Evolutionary conservation across 2,888 invertebrate species (phyloP), one percentile per base, ranked within the genome.

Genomic region (Aphrophora alni): DNA sequence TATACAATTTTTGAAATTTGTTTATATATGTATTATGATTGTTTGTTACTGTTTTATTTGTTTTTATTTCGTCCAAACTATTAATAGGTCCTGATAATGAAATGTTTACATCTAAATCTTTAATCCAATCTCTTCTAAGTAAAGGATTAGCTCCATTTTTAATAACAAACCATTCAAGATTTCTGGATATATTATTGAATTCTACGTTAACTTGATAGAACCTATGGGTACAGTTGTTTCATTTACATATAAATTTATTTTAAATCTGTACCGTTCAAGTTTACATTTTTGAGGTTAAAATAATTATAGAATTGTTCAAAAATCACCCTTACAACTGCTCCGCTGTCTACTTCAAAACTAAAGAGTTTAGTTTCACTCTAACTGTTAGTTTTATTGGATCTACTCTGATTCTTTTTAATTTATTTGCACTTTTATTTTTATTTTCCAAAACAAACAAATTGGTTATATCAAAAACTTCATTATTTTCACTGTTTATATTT

Each of bases 81-180:
- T n/a, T 70, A 2, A 70, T 70, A 27, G 70, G n/a, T 70, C 8
- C 33, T 14, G 70, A 14, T 70, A 26, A 21, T 27, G 25, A 70
- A 70, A 26, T 70, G 27, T 27, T 14, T 25, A 70, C 25, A 10
- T 14, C 70, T 26, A 70, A n/a, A 10, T 70, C 27, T 59, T 25
- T 69, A 14, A 78, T 14, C 78, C 81, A 81, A 1, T 81, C 75
- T 25, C 81, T 33, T 1, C 78, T 71, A 25, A 81, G 51, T 0
- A 81, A 33, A 12, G 78, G 78, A 26, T 70, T 59, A 21, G 59
- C 78, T 14, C 77, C 77, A 70, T 68, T 75, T 38, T 78, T 73
- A 51, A 80, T 74, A n/a, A 81, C 71, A 73, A 75, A 79, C 51
- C 68, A 44, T 17, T 81, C 59, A 10, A 79, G 68, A 12, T 75